phyloP scores from a whole-genome alignment of 2,797 vertebrate species.

The Cuniculus paca region DNA sequence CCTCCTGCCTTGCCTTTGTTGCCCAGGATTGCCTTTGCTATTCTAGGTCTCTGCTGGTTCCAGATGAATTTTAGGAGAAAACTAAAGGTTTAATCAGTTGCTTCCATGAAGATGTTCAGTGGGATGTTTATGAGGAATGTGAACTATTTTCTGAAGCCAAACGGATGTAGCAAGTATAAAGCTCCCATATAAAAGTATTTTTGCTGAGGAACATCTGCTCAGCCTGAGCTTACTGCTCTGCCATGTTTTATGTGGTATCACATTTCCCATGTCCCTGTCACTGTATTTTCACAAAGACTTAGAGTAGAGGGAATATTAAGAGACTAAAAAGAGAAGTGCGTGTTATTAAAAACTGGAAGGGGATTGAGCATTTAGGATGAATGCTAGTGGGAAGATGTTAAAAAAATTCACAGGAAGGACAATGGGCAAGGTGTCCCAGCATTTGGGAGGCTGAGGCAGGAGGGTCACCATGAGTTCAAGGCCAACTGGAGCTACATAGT shows the following conservation, averaged over 20 bases:
- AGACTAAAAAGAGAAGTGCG: background rate
- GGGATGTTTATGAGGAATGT: background rate
- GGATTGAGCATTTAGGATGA: background rate
- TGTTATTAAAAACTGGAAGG: background rate
- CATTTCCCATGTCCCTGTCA: fast-evolving
- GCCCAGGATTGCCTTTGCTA: too few relatives aligned
- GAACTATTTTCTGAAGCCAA: background rate
- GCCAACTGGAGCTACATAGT: background rate
- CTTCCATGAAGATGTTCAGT: background rate
- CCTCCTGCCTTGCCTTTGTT: too few relatives aligned
- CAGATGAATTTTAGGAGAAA: background rate
- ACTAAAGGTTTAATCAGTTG: too few relatives aligned
- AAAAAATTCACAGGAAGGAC: background rate
- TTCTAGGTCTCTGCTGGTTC: too few relatives aligned
- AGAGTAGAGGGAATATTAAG: background rate
- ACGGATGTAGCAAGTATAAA: background rate
- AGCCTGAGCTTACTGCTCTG: background rate
- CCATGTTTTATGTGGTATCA: fast-evolving
- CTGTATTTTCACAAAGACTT: background rate
- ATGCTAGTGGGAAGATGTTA: background rate
- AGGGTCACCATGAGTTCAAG: too few relatives aligned
- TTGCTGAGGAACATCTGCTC: background rate
- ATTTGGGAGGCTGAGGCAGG: background rate
- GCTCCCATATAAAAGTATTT: background rate
- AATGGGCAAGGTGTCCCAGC: too few relatives aligned